phyloP scores from a whole-genome alignment of 2,113 vertebrate species.

The Engystomops pustulosus region DNA sequence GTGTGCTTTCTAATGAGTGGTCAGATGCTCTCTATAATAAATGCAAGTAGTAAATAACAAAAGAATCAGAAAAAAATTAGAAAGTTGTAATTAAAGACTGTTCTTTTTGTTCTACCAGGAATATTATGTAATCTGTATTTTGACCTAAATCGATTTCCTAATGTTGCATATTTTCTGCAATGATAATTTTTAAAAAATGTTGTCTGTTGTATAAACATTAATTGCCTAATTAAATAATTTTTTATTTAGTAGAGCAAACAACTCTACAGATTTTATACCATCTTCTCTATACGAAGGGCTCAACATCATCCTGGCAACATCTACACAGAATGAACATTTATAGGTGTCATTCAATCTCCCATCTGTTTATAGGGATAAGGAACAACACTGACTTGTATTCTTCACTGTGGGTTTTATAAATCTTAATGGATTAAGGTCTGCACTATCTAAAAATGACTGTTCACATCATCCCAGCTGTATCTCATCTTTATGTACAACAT shows the following conservation, averaged over 20 bases:
- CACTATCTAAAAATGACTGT: slow-evolving; percentile 66
- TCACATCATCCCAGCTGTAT: slow-evolving; percentile 60
- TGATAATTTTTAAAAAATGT: not conserved
- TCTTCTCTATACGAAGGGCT: slow-evolving; percentile 74
- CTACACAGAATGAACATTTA: slow-evolving; percentile 76
- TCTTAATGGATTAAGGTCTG: slow-evolving; percentile 69
- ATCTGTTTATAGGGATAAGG: slow-evolving; percentile 79
- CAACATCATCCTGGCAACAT: slow-evolving; percentile 76
- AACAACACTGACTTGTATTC: slow-evolving; percentile 69
- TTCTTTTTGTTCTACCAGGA: not conserved
- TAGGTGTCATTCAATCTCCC: slow-evolving; percentile 75
- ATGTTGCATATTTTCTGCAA: not conserved
- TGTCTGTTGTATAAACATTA: not conserved
- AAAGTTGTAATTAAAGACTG: too few species aligned
- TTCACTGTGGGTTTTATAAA: slow-evolving; percentile 69
- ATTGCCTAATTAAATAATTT: too few species aligned
- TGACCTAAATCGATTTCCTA: not conserved
- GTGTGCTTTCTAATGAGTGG: too few species aligned
- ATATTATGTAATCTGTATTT: not conserved
- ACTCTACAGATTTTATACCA: slow-evolving; percentile 67
- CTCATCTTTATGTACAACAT: slow-evolving; percentile 56
- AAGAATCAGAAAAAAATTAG: too few species aligned
- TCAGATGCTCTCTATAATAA: too few species aligned
- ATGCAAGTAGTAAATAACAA: too few species aligned
- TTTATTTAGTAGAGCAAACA: not conserved